Evolutionary conservation across 2,888 invertebrate species (phyloP).

Genomic region (Lasioglossum marginatum): DNA sequence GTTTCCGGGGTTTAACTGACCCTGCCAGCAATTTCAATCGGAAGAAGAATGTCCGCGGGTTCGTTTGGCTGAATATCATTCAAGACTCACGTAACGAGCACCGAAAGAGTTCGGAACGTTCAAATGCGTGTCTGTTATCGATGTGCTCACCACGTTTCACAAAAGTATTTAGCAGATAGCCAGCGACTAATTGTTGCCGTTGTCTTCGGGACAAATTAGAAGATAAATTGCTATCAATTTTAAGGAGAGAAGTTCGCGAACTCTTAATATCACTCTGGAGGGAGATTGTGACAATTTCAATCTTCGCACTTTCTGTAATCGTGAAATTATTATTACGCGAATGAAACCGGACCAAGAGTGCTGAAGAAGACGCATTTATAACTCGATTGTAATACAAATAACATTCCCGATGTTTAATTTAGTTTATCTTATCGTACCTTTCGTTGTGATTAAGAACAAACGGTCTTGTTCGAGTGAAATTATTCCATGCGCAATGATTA

Average conservation of each 20-base stretch:
- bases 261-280: neutral
- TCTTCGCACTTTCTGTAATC: neutral
- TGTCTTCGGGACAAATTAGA: neutral
- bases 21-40: conserved; percentile 48
- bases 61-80: conserved; percentile 7
- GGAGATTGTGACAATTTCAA: neutral
- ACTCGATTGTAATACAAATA: neutral
- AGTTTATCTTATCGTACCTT: neutral
- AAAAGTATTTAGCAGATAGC: neutral
- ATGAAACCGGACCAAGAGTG: neutral
- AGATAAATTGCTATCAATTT: neutral
- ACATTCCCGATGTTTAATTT: neutral
- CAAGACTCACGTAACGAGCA: neutral
- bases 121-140: neutral
- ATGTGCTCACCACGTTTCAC: neutral
- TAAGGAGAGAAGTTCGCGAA: neutral
- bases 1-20: conserved; percentile 60
- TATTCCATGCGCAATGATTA: neutral
- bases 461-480: neutral
- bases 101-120: neutral
- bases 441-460: neutral
- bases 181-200: neutral
- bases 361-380: neutral
- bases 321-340: neutral
- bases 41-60: conserved; percentile 41